Conservation (phyloP, 1,140 invertebrate genomes). For the Drosophila bifasciata region DNA sequence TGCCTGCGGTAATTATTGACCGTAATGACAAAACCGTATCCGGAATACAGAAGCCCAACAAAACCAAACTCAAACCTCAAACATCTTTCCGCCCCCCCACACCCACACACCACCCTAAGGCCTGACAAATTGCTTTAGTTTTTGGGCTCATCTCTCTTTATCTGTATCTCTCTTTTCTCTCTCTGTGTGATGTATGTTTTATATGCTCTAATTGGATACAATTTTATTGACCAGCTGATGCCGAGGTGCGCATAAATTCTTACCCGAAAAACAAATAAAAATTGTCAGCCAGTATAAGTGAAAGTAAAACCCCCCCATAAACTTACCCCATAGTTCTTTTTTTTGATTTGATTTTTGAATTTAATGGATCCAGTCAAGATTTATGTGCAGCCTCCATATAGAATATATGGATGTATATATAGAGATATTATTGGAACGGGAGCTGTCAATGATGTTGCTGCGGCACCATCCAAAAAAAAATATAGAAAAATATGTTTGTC, state of each 20-base stretch:
- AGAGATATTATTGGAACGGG: slow-evolving; percentile 42
- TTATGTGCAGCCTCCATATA: slow-evolving; percentile 28
- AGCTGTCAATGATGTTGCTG: slow-evolving; percentile 42
- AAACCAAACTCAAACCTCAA: slow-evolving; percentile 5
- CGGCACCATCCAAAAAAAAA: slow-evolving; percentile 31
- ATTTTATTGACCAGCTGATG: slow-evolving; percentile 33
- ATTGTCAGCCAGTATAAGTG: slow-evolving; percentile 24
- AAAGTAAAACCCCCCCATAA: not conserved
- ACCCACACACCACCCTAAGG: slow-evolving; percentile 20
- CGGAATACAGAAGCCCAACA: slow-evolving; percentile 27
- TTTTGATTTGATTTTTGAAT: slow-evolving; percentile 28
- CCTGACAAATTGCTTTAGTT: slow-evolving; percentile 74
- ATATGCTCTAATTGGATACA: slow-evolving; percentile 60
- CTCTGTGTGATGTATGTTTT: too few species aligned
- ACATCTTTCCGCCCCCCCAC: not conserved
- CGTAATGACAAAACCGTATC: slow-evolving; percentile 77
- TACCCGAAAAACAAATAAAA: slow-evolving; percentile 33
- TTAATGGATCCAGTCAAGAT: slow-evolving; percentile 28
- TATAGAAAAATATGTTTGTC: slow-evolving; percentile 41
- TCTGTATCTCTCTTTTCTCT: too few species aligned
- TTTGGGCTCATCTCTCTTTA: slow-evolving; percentile 27
- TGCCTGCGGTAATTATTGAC: slow-evolving; percentile 82
- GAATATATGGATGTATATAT: slow-evolving; percentile 11
- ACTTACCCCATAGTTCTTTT: slow-evolving; percentile 10
- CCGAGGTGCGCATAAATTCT: slow-evolving; percentile 21